Conservation (phyloP, 2,797 vertebrate species). For the Peromyscus eremicus region DNA sequence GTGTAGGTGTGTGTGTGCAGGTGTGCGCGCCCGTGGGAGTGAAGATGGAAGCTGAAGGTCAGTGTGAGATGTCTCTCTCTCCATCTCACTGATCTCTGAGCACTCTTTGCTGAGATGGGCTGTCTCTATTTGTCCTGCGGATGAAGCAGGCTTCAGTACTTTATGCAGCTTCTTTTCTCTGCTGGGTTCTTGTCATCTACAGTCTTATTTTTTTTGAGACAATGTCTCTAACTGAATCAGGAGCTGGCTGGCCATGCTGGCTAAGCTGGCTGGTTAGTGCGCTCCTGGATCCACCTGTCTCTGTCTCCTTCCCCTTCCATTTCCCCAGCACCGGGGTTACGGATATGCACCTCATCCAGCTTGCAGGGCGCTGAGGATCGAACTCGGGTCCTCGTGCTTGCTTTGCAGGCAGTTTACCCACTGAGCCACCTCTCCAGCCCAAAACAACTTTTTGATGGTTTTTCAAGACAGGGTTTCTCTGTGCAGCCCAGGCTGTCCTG, state of each 20-base stretch:
- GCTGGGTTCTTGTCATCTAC: not conserved
- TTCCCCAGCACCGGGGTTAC: not conserved
- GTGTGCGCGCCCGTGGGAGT: not conserved
- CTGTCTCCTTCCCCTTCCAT: not conserved
- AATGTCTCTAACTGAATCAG: not conserved
- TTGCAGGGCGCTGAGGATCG: not conserved
- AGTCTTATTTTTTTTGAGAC: not conserved
- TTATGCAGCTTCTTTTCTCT: not conserved
- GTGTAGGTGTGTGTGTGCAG: too few relatives aligned
- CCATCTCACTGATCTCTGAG: not conserved
- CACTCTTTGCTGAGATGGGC: not conserved
- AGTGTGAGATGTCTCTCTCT: not conserved
- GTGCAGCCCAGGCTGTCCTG: too few relatives aligned
- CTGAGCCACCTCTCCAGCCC: not conserved
- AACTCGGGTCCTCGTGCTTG: not conserved
- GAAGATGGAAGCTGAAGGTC: not conserved
- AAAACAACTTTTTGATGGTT: not conserved
- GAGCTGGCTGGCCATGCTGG: not conserved
- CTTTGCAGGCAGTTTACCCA: not conserved
- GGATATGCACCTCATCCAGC: not conserved
- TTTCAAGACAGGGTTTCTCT: too few relatives aligned
- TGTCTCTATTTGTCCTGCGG: not conserved
- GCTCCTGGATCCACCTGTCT: not conserved
- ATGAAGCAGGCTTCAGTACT: not conserved
- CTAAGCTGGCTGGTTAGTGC: not conserved